phyloP scores from a whole-genome alignment of 1,140 invertebrate species.

The Pinna nobilis region DNA sequence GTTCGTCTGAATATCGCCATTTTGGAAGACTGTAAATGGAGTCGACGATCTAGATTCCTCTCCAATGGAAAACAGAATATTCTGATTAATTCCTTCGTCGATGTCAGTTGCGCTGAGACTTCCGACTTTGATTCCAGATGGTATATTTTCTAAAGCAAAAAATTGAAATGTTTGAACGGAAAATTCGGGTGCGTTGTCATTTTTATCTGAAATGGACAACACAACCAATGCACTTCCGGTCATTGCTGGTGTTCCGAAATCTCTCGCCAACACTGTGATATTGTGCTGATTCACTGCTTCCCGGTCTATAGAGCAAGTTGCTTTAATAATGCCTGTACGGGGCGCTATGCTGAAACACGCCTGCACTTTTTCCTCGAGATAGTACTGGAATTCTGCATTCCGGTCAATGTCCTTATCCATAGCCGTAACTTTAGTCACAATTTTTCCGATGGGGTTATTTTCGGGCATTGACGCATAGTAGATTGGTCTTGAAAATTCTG shows the following conservation, averaged over 20 bases:
- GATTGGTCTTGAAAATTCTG: constrained; percentile 90
- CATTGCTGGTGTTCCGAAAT: constrained; percentile 79
- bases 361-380: constrained; percentile 83
- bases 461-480: constrained; percentile 92
- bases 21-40: constrained; percentile 89
- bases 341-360: constrained; percentile 28
- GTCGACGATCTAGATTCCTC: constrained; percentile 89
- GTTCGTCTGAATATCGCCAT: constrained; percentile 86
- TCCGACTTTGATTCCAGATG: constrained; percentile 80
- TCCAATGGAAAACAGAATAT: constrained; percentile 71
- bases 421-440: constrained; percentile 91
- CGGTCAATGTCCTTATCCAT: constrained; percentile 95
- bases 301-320: constrained; percentile 42
- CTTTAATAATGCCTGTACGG: constrained; percentile 36
- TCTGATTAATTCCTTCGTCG: constrained; percentile 90
- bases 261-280: constrained; percentile 42
- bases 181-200: constrained; percentile 60
- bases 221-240: constrained; percentile 50
- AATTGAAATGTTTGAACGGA: constrained; percentile 45
- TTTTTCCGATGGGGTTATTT: constrained; percentile 92
- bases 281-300: constrained; percentile 33
- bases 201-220: constrained; percentile 83
- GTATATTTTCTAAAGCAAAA: constrained; percentile 54
- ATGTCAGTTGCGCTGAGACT: constrained; percentile 91
- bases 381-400: constrained; percentile 96